Base-by-base conservation (phyloP, 1,140 invertebrate species). In the Stegodyphus mimosarum region DNA sequence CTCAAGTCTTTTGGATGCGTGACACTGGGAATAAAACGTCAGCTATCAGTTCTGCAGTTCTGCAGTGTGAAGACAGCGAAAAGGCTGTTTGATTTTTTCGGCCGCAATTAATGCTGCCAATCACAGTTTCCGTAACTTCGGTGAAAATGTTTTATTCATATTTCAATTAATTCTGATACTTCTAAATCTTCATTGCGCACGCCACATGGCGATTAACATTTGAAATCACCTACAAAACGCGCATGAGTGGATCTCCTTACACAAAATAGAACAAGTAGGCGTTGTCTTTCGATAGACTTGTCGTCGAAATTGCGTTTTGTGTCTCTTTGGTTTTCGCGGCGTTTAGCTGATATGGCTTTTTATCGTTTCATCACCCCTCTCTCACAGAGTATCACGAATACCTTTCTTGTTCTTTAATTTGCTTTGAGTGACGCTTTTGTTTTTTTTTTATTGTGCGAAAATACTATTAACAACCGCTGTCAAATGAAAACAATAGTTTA, bases 81-180 rank as follows among this genome's bases (percentile, higher is more conserved):
- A 18, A 13, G n/a, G 50, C 49, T 80, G 49, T 72, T 72, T 60
- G 15, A 53, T 77, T 64, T 17, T 13, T 60, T 15, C 50, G 18
- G 6, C 1, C 52, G 53, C 78, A 80, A 80, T 80, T 80, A 80
- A 80, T 72, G 78, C 53, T 71, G 69, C 52, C 78, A 71, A 72
- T 80, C 69, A 79, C 50, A 63, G 78, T 80, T 63, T 80, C 78
- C 53, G 78, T 71, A 80, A 80, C 78, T 71, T 15, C n/a, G 51
- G 7, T 48, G 48, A 33, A 6, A 50, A 80, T 80, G n/a, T 80
- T 71, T 80, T 80, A 80, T 80, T 80, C 78, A 72, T 80, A 80
- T 80, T 80, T 80, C 78, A 80, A 80, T 80, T 80, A 80, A 80
- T 80, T 72, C 64, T n/a, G 10, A 17, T 15, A 67, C 64, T 10